Evolutionary conservation across 1,140 invertebrate species (phyloP), one percentile per base, ranked within the genome.

Genomic region (Ceratoteleas bidentatus): DNA sequence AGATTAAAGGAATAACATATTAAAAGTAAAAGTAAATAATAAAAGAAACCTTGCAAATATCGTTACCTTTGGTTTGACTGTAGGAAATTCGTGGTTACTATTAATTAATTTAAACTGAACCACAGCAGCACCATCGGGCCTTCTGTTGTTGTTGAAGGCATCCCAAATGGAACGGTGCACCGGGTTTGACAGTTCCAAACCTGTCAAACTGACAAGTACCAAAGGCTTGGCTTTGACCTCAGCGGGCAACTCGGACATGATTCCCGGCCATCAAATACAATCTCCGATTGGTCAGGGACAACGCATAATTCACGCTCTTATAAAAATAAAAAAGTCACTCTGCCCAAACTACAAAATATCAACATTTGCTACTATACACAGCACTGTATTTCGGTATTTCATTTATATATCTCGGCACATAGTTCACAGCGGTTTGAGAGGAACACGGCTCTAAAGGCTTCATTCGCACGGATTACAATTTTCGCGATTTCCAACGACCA

Each of bases 141-240:
- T 93, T 16, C 96, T 93, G 87, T 96, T 96, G 83, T 95, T 95
- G 69, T 93, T 96, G 89, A 99, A 98, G 0, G 96, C 95, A 88
- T 99, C 97, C 97, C 97, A 99, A 87, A 99, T 96, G 33, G 95
- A 93, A 86, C 96, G 96, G 88, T 99, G 98, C 38, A 97, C 92
- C 9, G 96, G 93, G 93, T 98, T 98, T 83, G 94, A 90, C 8
- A 95, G 93, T 88, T 99, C 97, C 57, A 99, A 92, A 13, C 98
- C 98, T 75, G 95, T 95, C 36, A 99, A 92, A 14, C 95, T 96
- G 40, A 99, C 94, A 49, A 98, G 91, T 15, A 96, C 96, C 86
- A 96, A 93, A 10, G 98, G 96, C 85, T 95, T 94, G 72, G 94
- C 93, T 75, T 95, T 94, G 66, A 98, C 92, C 91, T 97, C 96